phyloP scores from a whole-genome alignment of 1,140 invertebrate genomes.

The Eriocheir sinensis region DNA sequence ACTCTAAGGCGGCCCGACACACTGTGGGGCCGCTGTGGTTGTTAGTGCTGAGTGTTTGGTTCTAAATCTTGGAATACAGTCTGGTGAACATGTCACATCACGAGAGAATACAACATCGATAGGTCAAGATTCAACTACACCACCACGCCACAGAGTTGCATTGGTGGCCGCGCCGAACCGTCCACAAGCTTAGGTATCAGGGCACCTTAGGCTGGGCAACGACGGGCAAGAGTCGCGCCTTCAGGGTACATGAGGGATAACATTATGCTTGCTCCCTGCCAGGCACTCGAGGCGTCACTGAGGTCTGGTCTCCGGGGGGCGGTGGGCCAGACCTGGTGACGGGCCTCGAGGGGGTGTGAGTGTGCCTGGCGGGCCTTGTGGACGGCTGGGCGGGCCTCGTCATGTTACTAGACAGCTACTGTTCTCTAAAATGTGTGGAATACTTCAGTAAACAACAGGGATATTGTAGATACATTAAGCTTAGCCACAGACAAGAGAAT shows the following conservation, averaged over 20 bases:
- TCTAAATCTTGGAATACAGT: conserved; percentile 75
- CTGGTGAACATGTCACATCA: conserved; percentile 71
- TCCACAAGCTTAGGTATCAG: conserved; percentile 2
- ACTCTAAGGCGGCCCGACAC: background rate
- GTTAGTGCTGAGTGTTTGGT: conserved; percentile 20
- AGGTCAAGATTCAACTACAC: conserved; percentile 75
- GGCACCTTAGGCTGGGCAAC: background rate
- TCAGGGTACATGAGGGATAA: background rate
- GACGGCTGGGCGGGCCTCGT: conserved; percentile 54
- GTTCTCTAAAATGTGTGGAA: conserved; percentile 75
- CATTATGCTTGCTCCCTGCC: background rate
- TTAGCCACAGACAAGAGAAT: conserved; percentile 75
- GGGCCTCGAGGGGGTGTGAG: background rate
- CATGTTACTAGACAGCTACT: conserved; percentile 68
- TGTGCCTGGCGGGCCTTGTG: conserved; percentile 33
- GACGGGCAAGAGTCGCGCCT: background rate
- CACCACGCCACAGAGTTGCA: conserved; percentile 77
- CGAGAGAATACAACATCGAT: conserved; percentile 73
- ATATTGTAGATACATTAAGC: conserved; percentile 74
- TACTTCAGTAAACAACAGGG: conserved; percentile 73
- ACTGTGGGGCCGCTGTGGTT: conserved; percentile 16
- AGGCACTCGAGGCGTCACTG: background rate
- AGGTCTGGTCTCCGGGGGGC: background rate
- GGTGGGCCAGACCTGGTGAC: background rate
- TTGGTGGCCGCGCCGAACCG: background rate